phyloP scores from a whole-genome alignment of 1,140 invertebrate species.

The Sycophaga agraensis region DNA sequence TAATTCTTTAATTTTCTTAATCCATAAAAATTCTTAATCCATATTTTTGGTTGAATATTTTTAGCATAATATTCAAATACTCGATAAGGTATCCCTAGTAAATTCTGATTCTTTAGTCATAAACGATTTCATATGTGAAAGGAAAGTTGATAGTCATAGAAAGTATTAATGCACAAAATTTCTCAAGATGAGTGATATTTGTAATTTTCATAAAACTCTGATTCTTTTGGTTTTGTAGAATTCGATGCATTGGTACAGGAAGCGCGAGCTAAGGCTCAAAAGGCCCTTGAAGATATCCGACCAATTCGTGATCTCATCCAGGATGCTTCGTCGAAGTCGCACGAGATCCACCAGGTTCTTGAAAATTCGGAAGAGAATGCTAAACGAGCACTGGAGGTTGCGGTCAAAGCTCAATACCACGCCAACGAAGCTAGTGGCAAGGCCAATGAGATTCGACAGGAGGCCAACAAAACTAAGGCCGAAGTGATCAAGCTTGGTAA shows the following conservation, averaged over 20 bases:
- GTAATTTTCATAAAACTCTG: no score
- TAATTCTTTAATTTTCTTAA: no score
- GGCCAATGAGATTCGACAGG: constrained; percentile 74
- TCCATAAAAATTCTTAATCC: no score
- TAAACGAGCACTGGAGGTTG: constrained; percentile 71
- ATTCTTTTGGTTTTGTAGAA: constrained; percentile 56
- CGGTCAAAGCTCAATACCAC: constrained; percentile 72
- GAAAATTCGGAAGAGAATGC: constrained; percentile 77
- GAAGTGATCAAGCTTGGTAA: constrained; percentile 73
- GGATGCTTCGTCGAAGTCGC: constrained; percentile 64
- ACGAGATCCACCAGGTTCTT: constrained; percentile 72
- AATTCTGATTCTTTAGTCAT: no score
- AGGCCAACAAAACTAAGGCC: constrained; percentile 74
- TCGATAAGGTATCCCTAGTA: no score
- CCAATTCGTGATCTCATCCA: constrained; percentile 59
- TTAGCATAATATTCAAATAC: no score
- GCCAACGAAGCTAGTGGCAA: constrained; percentile 53
- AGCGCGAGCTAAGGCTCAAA: constrained; percentile 69
- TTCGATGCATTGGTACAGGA: constrained; percentile 88
- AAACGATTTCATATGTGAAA: no score
- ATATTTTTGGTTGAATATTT: no score
- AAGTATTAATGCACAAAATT: no score
- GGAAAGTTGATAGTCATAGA: no score
- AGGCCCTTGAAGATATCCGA: constrained; percentile 64
- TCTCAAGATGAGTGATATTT: no score